Percentiles rank a stretch among this genome's conserved stretches.
phyloP scores from a whole-genome alignment of 2,113 vertebrate species.

The Coptodon rendalli region DNA sequence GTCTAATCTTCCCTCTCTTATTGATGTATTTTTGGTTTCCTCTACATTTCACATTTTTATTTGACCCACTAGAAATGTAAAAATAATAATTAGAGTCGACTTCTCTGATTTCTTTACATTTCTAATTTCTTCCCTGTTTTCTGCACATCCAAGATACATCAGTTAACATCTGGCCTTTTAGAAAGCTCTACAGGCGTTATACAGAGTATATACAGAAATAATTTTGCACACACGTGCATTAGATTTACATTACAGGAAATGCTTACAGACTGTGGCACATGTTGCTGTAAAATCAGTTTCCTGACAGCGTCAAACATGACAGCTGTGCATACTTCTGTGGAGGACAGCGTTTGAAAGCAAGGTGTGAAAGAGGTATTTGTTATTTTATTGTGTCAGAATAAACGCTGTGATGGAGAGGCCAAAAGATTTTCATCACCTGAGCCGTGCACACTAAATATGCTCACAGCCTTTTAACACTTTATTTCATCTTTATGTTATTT shows the following conservation, averaged over 20 bases:
- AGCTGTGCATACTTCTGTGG: neutral
- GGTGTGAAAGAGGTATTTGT: neutral
- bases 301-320: neutral
- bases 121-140: neutral
- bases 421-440: neutral
- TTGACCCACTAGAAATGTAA: neutral
- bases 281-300: neutral
- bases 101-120: neutral
- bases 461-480: neutral
- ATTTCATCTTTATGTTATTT: neutral
- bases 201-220: neutral
- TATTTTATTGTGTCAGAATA: neutral
- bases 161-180: neutral
- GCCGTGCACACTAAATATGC: neutral
- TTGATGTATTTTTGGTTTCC: neutral
- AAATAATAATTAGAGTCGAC: neutral
- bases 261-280: neutral
- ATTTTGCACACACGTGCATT: neutral
- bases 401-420: conserved; percentile 1
- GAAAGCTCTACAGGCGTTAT: neutral
- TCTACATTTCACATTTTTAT: neutral
- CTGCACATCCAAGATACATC: neutral
- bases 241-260: neutral
- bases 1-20: neutral
- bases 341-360: neutral